Evolutionary conservation across 2,113 vertebrate species (phyloP).

Genomic region (Xenotilapia flavipinnis): DNA sequence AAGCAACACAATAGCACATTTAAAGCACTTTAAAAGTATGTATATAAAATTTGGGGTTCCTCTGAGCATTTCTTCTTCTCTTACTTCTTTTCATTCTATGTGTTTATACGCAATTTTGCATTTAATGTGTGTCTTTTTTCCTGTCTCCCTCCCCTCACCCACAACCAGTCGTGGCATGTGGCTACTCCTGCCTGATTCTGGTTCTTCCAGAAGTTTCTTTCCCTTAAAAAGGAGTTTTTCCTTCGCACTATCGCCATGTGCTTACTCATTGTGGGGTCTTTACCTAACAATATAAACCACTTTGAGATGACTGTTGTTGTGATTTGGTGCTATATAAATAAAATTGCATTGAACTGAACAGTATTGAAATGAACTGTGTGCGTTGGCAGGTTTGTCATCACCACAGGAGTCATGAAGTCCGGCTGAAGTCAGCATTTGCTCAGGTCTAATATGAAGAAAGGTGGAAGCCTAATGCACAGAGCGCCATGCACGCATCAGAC

Average conservation of each 20-base stretch:
- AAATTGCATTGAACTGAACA: neutral
- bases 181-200: neutral
- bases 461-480: neutral
- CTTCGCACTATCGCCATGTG: neutral
- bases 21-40: neutral
- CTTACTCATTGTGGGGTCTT: neutral
- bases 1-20: neutral
- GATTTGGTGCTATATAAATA: neutral
- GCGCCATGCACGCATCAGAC: neutral
- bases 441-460: constrained; percentile 12
- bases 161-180: neutral
- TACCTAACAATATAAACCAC: neutral
- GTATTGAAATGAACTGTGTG: neutral
- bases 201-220: neutral
- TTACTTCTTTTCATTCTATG: neutral
- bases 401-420: constrained; percentile 30
- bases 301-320: neutral
- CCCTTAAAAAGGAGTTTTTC: neutral
- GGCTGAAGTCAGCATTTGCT: constrained; percentile 41
- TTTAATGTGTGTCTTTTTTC: neutral
- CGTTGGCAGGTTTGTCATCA: neutral
- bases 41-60: neutral
- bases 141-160: neutral
- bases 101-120: neutral
- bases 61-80: neutral